phyloP scores from a whole-genome alignment of 2,888 invertebrate species.

The Cistogaster globosa region DNA sequence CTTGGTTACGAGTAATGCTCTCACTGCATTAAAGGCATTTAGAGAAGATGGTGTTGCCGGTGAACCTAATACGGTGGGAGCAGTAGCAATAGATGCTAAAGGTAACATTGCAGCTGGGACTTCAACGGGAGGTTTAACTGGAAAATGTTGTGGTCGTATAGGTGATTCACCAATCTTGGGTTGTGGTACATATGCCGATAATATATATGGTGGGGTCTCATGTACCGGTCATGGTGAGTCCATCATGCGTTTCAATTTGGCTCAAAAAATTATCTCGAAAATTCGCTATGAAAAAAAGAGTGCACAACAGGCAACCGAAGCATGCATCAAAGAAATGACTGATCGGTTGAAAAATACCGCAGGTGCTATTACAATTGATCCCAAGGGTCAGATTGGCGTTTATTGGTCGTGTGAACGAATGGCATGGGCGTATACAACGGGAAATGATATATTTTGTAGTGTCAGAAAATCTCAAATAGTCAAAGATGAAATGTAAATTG shows the following conservation, averaged over 20 bases:
- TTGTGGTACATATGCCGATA: slow-evolving; percentile 90
- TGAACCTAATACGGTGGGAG: slow-evolving; percentile 90
- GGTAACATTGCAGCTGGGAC: slow-evolving; percentile 92
- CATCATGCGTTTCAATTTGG: slow-evolving; percentile 90
- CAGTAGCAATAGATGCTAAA: slow-evolving; percentile 89
- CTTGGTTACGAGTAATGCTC: slow-evolving; percentile 87
- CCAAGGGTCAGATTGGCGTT: slow-evolving; percentile 87
- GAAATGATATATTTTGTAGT: slow-evolving; percentile 84
- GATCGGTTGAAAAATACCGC: slow-evolving; percentile 87
- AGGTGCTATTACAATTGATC: slow-evolving; percentile 88
- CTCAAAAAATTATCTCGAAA: slow-evolving; percentile 87
- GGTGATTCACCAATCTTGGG: slow-evolving; percentile 90
- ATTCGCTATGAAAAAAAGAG: slow-evolving; percentile 85
- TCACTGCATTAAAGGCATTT: slow-evolving; percentile 84
- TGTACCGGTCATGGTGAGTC: slow-evolving; percentile 93
- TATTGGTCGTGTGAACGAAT: slow-evolving; percentile 87
- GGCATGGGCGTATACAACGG: slow-evolving; percentile 87
- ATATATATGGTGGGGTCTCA: slow-evolving; percentile 89
- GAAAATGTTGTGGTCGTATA: slow-evolving; percentile 89
- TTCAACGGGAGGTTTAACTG: slow-evolving; percentile 92
- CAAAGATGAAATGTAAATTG: slow-evolving; percentile 62
- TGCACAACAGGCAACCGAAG: slow-evolving; percentile 86
- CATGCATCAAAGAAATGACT: slow-evolving; percentile 88
- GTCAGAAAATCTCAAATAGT: slow-evolving; percentile 84
- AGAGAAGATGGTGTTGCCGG: slow-evolving; percentile 84